A percentile compares a stretch with the other conserved stretches of the same genome.
Conservation (phyloP, 2,888 invertebrate genomes). For the Lasioglossum leucozonium region DNA sequence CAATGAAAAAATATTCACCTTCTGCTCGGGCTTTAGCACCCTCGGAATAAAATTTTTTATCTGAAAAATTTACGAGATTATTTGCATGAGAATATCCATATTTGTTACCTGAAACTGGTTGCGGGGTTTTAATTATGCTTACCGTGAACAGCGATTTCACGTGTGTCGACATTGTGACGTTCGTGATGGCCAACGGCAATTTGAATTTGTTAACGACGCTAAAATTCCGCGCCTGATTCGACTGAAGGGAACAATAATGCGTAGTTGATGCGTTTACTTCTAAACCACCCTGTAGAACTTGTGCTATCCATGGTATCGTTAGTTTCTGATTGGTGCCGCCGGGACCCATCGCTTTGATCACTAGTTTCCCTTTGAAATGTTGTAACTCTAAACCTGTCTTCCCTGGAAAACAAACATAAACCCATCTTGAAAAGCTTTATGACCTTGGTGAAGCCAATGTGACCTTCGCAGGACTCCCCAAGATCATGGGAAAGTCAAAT, state of each 20-base stretch:
- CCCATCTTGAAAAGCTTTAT: no score
- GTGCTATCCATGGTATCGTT: conserved; percentile 89
- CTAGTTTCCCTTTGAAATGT: conserved; percentile 86
- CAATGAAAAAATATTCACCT: conserved; percentile 86
- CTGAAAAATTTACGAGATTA: conserved; percentile 81
- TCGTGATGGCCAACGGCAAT: conserved; percentile 90
- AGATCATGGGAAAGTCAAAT: no score
- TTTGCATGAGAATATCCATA: neutral
- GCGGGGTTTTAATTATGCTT: conserved; percentile 68
- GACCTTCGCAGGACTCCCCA: no score
- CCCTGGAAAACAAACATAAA: conserved; percentile 83
- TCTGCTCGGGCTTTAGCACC: conserved; percentile 87
- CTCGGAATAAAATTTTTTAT: conserved; percentile 87
- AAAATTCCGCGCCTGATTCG: conserved; percentile 85
- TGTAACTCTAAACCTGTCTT: conserved; percentile 86
- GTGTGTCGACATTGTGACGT: conserved; percentile 88
- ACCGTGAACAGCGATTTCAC: conserved; percentile 88
- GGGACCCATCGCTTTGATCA: conserved; percentile 84
- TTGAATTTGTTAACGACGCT: conserved; percentile 90
- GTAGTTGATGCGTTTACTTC: conserved; percentile 86
- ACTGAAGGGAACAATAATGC: conserved; percentile 84
- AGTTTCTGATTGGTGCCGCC: conserved; percentile 83
- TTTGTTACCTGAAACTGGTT: no score
- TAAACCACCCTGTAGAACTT: conserved; percentile 87
- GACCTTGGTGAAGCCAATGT: no score